These are phyloP conservation scores for Chelon auratus DNA, from an alignment of 2,797 vertebrate species.

Conservation along the genomic window DNA sequence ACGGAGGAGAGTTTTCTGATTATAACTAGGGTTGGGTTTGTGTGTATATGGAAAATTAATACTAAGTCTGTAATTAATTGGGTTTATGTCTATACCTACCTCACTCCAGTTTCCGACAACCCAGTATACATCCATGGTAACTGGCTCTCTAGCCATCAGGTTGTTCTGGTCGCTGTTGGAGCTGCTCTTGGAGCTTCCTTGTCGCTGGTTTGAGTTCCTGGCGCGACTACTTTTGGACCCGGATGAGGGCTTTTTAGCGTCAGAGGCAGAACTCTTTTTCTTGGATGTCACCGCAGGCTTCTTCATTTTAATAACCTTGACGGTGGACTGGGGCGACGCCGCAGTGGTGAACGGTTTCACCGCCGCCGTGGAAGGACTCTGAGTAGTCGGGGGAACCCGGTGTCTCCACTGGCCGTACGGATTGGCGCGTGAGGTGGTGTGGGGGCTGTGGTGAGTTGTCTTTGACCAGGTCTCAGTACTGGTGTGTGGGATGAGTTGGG, in stretches of 20 bases:
- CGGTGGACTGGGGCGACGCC: slow-evolving; percentile 49
- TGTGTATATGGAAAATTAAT: background rate
- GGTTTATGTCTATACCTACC: slow-evolving; percentile 74
- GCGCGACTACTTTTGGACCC: slow-evolving; percentile 53
- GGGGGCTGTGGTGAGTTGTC: slow-evolving; percentile 47
- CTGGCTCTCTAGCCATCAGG: slow-evolving; percentile 48
- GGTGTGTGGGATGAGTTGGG: slow-evolving; percentile 53
- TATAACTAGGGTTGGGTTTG: background rate
- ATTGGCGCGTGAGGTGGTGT: slow-evolving; percentile 34
- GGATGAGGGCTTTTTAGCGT: slow-evolving; percentile 50
- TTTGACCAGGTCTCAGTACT: slow-evolving; percentile 62
- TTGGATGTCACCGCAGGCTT: slow-evolving; percentile 46
- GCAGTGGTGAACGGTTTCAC: slow-evolving; percentile 44
- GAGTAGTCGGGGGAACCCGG: slow-evolving; percentile 43
- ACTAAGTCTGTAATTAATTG: background rate
- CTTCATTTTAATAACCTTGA: slow-evolving; percentile 62
- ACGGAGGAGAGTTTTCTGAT: slow-evolving; percentile 6
- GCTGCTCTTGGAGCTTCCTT: slow-evolving; percentile 24
- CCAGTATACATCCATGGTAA: slow-evolving; percentile 83
- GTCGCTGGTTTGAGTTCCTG: slow-evolving; percentile 58
- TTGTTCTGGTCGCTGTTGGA: slow-evolving; percentile 56
- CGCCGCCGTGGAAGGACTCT: slow-evolving; percentile 42
- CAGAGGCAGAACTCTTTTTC: slow-evolving; percentile 18
- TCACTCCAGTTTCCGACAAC: slow-evolving; percentile 93
- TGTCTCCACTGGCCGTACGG: slow-evolving; percentile 42